Conservation (phyloP, 1,140 invertebrate species). For the Drosophila ambigua region DNA sequence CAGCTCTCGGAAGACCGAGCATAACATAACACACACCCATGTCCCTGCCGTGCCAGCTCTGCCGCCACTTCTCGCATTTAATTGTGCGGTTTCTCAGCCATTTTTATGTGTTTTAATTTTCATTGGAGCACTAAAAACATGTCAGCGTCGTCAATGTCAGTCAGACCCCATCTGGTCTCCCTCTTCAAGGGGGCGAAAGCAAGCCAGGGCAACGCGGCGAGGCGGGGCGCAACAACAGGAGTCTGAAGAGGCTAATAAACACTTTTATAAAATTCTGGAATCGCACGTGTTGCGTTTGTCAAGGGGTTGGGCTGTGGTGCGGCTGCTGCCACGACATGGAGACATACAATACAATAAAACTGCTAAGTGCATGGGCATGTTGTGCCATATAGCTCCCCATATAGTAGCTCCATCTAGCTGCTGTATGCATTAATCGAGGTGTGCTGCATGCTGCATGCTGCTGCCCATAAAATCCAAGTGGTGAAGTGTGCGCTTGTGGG, state of each 20-base stretch:
- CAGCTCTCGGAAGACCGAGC: conserved; percentile 14
- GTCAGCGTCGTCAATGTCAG: conserved; percentile 67
- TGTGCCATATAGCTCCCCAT: conserved; percentile 55
- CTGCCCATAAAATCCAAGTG: conserved; percentile 54
- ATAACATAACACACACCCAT: conserved; percentile 36
- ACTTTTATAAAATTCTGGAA: conserved; percentile 79
- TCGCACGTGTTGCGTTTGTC: conserved; percentile 77
- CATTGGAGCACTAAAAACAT: conserved; percentile 71
- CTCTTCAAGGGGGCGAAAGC: conserved; percentile 23
- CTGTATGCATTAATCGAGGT: conserved; percentile 50
- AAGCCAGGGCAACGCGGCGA: conserved; percentile 11
- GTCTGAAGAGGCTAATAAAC: conserved; percentile 67
- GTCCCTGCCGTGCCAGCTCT: not conserved
- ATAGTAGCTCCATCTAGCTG: conserved; percentile 13
- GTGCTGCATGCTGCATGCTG: conserved; percentile 47
- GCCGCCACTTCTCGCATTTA: conserved; percentile 52
- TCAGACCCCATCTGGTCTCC: conserved; percentile 7
- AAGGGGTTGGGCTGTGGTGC: conserved; percentile 51
- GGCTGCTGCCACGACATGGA: conserved; percentile 19
- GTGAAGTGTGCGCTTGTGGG: conserved; percentile 13
- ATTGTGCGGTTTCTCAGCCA: conserved; percentile 69
- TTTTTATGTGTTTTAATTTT: conserved; percentile 76
- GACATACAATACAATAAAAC: conserved; percentile 67
- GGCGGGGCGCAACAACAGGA: conserved; percentile 21
- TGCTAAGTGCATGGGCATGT: conserved; percentile 73